Base-by-base conservation (phyloP, 1,140 invertebrate species). In the Limonius californicus region DNA sequence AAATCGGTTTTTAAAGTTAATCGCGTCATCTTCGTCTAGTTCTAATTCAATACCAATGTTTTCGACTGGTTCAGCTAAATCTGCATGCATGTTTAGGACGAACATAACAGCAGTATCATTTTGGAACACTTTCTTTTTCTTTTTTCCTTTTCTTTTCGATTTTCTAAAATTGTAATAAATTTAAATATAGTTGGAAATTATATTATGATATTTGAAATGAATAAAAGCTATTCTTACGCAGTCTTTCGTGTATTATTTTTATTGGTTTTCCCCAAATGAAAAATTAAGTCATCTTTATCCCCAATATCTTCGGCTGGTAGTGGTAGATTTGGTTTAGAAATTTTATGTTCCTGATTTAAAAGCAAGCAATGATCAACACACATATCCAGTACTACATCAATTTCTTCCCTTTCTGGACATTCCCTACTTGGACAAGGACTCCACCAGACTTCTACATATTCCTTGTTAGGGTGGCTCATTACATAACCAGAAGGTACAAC, bases 401-500 rank as follows among this genome's bases (percentile, higher is more conserved):
- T 75, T 70, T 87, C 84, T 65, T 87, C 85, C 61, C 87, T 83
- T 68, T 87, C 86, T 1, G 87, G 87, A 74, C 87, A 89, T 75
- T 88, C 86, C 54, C 87, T 77, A 66, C 85, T 88, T 0, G 87
- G 85, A 68, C 87, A 89, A 0, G 87, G 87, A 71, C 86, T 88
- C 87, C 87, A 89, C 87, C 87, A 89, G 20, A 89, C 85, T 82
- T 89, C 87, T 55, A 87, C 84, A 70, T 81, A 82, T 58, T 82
- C 80, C 56, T 82, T 85, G 61, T 81, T 80, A 11, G 87, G 86
- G 79, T 89, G 85, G 56, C 84, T 80, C 77, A 89, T 84, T 20
- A 89, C 84, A 74, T 88, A 89, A 18, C 85, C 87, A 45, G 84
- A 80, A 43, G 87, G 87, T 71, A 87, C 83, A 66, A 82, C 80